Evolutionary conservation across 2,113 vertebrate species (phyloP).

Genomic region (Piaya cayana): DNA sequence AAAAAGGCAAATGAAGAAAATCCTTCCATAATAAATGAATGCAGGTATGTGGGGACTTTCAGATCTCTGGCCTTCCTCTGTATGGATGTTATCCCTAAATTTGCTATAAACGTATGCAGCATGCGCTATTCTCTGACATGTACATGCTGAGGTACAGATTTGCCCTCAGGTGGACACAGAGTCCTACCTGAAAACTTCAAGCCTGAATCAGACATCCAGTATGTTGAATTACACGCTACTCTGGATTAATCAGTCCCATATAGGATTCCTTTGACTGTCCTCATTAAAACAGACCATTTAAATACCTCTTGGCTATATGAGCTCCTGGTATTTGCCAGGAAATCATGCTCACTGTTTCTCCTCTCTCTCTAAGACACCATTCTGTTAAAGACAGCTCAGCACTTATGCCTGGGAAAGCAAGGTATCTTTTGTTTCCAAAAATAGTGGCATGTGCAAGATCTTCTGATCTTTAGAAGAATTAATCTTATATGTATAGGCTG

Average conservation of each 20-base stretch:
- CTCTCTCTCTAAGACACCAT: neutral
- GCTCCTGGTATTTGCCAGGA: neutral
- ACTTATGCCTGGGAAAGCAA: neutral
- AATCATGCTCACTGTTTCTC: neutral
- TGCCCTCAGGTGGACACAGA: neutral
- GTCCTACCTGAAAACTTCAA: neutral
- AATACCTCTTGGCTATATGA: neutral
- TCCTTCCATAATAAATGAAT: neutral
- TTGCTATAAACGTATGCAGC: neutral
- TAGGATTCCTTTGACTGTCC: neutral
- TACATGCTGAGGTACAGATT: accelerated
- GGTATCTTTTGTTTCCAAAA: neutral
- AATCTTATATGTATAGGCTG: neutral
- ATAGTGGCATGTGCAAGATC: accelerated
- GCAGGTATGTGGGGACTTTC: neutral
- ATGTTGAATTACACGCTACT: neutral
- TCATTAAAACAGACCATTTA: neutral
- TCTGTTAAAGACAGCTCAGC: neutral
- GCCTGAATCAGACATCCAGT: neutral
- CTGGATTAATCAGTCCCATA: too few species aligned
- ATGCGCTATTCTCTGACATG: accelerated
- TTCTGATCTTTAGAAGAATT: neutral
- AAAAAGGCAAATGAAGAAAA: neutral
- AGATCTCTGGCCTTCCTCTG: neutral
- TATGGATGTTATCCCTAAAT: neutral